Evolutionary conservation across 2,113 vertebrate genomes (phyloP), one percentile per base, ranked within the genome.

Genomic region (Sinosuthora webbiana): DNA sequence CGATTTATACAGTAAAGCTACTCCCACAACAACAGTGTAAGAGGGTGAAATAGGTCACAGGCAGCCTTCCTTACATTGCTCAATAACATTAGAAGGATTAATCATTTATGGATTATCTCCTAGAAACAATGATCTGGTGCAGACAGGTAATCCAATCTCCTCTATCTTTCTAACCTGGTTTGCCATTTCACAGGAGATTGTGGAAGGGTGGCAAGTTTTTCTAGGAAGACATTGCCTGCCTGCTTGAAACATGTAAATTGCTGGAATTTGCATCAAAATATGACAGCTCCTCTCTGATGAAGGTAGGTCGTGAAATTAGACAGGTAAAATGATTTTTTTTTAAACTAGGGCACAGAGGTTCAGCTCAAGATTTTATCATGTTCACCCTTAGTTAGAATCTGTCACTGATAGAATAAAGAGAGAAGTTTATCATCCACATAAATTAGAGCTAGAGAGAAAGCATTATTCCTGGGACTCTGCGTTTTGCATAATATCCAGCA

Each of bases 21-120:
- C 93, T 95, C 81, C 71, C 56, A 77, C 62, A 82, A 39, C 70
- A 86, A 39, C 91, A 90, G 82, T 68, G 69, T 73, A 73, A 95
- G 92, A 97, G 95, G 93, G 96, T 97, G 96, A 98, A 98, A 95
- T 98, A 96, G 97, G 97, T 98, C 97, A 97, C 83, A 86, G 86
- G 70, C 85, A 41, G 82, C 87, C 89, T 64, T 97, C 97, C 96
- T 96, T 97, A 95, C 93, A 56, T 97, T 96, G 97, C 97, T 97
- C 90, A 97, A 97, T 98, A 97, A 98, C 98, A 98, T 98, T 93
- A 96, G 98, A 97, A 98, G 97, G 96, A 98, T 99, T 98, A 99
- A 99, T 99, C 98, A 99, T 99, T 98, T 97, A 99, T 98, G 96
- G 95, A 94, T 98, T 98, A 97, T 97, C 98, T 97, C 98, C 97